Base-by-base conservation (phyloP, 2,797 vertebrate genomes). In the Silurus lanzhouensis region DNA sequence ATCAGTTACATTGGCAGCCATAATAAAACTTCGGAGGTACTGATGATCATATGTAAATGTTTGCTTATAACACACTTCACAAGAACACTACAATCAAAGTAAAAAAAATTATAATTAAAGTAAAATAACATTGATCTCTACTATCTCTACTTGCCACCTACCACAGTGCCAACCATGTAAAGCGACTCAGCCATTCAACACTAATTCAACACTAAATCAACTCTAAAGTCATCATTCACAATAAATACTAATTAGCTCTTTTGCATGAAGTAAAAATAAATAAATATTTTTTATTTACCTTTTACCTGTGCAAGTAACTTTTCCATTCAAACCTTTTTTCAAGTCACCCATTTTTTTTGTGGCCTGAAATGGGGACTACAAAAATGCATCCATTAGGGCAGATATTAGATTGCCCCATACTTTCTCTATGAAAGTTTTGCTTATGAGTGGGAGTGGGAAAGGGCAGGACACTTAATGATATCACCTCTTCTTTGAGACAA, bases 31-130 rank as follows among this genome's bases (percentile, higher is more conserved):
- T 77, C 27, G 22, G 70, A n/a, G 22, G 44, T 6, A 48, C 20
- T 15, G 14, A 52, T 14, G 12, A 72, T 72, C 22, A 71, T 48
- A 48, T 46, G n/a, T n/a, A 14, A 2, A 22, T 6, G 20, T n/a
- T 14, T 72, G 48, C n/a, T 74, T 25, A 15, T 17, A 74, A n/a
- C n/a, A 15, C 3, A 1, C 22, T 55, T 74, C 13, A 55, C 48
- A 55, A 38, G 22, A 55, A 75, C 15, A 57, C n/a, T 8, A 14
- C 14, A 55, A 19, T 9, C 25, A 58, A 75, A 27, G n/a, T 75
- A 9, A 74, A 74, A 74, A 55, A 80, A 83, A 83, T 4, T 15
- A 20, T 31, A 74, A 52, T 64, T 20, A n/a, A 64, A 66, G n/a
- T 25, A 75, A 38, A 19, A 75, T 55, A 75, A 27, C 46, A 74